Percentiles rank a stretch among this genome's conserved stretches.
These are phyloP conservation scores for Agrochola lota DNA, from an alignment of 2,888 invertebrate genomes.

Conservation along the genomic window DNA sequence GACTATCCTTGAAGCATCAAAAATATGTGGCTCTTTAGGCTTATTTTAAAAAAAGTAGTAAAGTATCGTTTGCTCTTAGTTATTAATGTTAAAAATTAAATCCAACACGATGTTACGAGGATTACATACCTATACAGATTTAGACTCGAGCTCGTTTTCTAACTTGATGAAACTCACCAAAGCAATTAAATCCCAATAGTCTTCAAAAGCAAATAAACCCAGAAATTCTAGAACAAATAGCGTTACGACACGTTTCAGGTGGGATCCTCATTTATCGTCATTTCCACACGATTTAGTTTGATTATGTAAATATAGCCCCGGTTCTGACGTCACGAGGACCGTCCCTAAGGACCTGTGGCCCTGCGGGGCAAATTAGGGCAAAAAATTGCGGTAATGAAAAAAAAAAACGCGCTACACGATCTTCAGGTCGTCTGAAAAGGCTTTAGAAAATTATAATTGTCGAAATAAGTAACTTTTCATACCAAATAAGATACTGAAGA, in stretches of 20 bases:
- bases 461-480: constrained; percentile 24
- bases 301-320: constrained; percentile 60
- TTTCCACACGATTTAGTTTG: constrained; percentile 61
- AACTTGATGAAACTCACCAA: background rate
- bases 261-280: constrained; percentile 41
- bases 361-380: constrained; percentile 25
- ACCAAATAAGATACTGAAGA: constrained; percentile 28
- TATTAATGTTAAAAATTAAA: background rate
- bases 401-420: background rate
- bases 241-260: constrained; percentile 14
- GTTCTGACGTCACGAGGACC: constrained; percentile 42
- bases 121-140: background rate
- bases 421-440: background rate
- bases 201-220: background rate
- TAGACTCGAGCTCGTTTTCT: background rate
- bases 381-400: background rate
- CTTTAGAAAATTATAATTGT: constrained; percentile 19
- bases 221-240: constrained; percentile 12
- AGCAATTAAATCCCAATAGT: background rate
- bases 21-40: background rate
- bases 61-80: background rate
- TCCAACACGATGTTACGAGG: background rate
- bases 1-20: constrained; percentile 5
- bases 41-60: background rate
- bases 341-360: constrained; percentile 21